These are phyloP conservation scores for Geotrypetes seraphini DNA, from an alignment of 2,797 vertebrate genomes.

Conservation along the genomic window DNA sequence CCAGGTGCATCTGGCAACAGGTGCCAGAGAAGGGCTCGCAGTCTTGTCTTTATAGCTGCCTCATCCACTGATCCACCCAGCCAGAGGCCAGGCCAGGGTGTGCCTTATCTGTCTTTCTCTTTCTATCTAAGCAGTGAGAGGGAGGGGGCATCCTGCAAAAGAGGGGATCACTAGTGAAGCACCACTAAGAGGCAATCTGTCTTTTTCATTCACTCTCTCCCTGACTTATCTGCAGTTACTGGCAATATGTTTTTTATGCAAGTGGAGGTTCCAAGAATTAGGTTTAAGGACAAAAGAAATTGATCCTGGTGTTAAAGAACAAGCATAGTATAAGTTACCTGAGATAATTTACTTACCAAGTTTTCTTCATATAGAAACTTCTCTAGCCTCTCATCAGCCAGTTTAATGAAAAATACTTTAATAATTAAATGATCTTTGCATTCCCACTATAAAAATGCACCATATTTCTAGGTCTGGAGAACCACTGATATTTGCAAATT, in stretches of 20 bases:
- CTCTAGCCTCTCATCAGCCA: too few species aligned
- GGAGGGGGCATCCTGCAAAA: conserved; percentile 10
- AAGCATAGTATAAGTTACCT: too few species aligned
- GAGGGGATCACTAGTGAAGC: conserved; percentile 4
- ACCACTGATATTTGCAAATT: too few species aligned
- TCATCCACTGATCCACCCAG: background rate
- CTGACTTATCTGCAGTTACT: background rate
- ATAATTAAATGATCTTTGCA: too few species aligned
- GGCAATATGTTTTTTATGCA: background rate
- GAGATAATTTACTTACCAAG: too few species aligned
- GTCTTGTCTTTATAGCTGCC: conserved; percentile 11
- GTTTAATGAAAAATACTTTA: too few species aligned
- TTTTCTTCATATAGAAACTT: too few species aligned
- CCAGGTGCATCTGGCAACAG: conserved; percentile 8
- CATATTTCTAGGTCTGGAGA: too few species aligned
- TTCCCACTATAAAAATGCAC: too few species aligned
- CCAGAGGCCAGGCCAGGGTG: background rate
- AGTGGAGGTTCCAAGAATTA: too few species aligned
- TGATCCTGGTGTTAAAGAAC: too few species aligned
- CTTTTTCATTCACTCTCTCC: background rate
- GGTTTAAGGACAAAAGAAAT: too few species aligned
- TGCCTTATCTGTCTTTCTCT: background rate
- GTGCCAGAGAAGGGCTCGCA: conserved; percentile 2
- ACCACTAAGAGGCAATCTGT: background rate
- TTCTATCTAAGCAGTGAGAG: conserved; percentile 2